These are phyloP conservation scores for Baccha elongata DNA, from an alignment of 2,888 invertebrate species.

Conservation along the genomic window DNA sequence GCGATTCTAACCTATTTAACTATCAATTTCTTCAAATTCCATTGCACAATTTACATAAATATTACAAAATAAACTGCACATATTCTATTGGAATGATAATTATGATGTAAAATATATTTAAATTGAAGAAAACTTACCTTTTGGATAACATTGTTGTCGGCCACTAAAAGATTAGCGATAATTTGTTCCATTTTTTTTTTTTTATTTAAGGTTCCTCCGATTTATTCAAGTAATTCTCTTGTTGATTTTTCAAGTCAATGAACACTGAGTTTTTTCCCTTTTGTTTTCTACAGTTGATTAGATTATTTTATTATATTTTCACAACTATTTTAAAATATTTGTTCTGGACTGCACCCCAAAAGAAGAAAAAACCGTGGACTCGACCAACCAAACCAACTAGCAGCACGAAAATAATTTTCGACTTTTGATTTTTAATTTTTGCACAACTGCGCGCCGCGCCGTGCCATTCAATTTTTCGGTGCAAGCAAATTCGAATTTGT, in stretches of 20 bases:
- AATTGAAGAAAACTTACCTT: slow-evolving; percentile 82
- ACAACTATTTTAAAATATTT: too few species aligned
- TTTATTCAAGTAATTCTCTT: slow-evolving; percentile 13
- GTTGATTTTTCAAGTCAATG: slow-evolving; percentile 24
- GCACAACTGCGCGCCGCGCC: slow-evolving; percentile 29
- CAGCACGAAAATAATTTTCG: slow-evolving; percentile 64
- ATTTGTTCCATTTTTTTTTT: slow-evolving; percentile 84
- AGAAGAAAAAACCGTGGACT: slow-evolving; percentile 55
- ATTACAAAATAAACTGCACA: background rate
- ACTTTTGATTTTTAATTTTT: slow-evolving; percentile 28
- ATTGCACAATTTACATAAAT: slow-evolving; percentile 21
- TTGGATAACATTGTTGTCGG: slow-evolving; percentile 85
- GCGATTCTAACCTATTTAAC: slow-evolving; percentile 12
- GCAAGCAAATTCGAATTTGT: slow-evolving; percentile 64
- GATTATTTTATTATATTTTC: slow-evolving; percentile 5
- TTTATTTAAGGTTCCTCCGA: background rate
- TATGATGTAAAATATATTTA: background rate
- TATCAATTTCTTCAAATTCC: background rate
- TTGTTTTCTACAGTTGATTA: slow-evolving; percentile 27
- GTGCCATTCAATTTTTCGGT: slow-evolving; percentile 15
- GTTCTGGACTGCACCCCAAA: too few species aligned
- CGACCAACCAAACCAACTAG: slow-evolving; percentile 63
- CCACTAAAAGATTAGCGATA: slow-evolving; percentile 84
- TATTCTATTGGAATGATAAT: background rate
- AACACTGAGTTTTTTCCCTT: slow-evolving; percentile 55